phyloP scores from a whole-genome alignment of 2,113 vertebrate genomes.

The Nannospalax galili region DNA sequence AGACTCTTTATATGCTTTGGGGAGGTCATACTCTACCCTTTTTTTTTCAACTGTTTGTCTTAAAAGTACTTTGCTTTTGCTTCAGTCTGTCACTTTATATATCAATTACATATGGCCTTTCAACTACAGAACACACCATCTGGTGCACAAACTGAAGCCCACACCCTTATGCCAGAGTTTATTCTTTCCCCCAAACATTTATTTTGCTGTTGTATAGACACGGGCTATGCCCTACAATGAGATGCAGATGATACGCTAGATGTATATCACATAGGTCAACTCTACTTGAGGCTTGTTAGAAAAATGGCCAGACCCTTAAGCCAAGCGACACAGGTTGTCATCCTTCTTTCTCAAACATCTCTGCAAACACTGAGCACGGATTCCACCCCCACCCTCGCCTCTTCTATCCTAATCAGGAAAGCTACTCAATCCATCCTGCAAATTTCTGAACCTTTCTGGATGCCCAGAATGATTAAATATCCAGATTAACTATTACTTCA shows the following conservation, averaged over 20 bases:
- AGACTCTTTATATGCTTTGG: conserved; percentile 57
- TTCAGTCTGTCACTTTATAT: conserved; percentile 79
- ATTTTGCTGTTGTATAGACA: conserved; percentile 76
- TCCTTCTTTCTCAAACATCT: neutral
- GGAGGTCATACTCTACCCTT: conserved; percentile 62
- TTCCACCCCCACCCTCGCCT: too few relatives aligned
- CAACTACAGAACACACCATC: conserved; percentile 79
- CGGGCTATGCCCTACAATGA: conserved; percentile 37
- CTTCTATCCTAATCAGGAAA: neutral
- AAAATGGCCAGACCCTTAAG: neutral
- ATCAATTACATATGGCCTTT: conserved; percentile 80
- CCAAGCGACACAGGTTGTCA: neutral
- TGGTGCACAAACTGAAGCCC: conserved; percentile 76
- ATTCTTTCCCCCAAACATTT: conserved; percentile 73
- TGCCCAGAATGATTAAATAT: neutral
- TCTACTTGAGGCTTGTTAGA: neutral
- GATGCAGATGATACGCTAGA: conserved; percentile 38
- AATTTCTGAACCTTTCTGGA: neutral
- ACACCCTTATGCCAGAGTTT: conserved; percentile 74
- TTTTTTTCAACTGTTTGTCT: conserved; percentile 72
- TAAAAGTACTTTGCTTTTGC: conserved; percentile 77
- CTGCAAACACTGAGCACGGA: conserved; percentile 6
- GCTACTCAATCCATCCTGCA: neutral
- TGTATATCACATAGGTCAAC: neutral
- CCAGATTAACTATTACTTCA: conserved; percentile 49